phyloP scores from a whole-genome alignment of 1,140 invertebrate genomes.

The Zaprionus ghesquierei region DNA sequence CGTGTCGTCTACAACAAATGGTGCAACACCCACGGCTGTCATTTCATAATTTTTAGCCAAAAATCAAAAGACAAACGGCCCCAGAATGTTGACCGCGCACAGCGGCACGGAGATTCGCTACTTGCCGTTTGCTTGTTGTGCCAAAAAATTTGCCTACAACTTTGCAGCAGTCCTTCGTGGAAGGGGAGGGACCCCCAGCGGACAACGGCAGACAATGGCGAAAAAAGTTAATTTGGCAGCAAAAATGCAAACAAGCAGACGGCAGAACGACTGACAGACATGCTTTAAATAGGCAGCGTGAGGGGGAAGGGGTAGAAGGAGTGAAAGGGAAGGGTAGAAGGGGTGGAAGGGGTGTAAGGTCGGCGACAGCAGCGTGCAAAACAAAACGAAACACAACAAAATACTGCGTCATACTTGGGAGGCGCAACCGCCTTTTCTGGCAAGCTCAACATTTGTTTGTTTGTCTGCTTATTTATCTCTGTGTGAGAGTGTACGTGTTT shows the following conservation, averaged over 20 bases:
- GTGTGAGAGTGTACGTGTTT: constrained; percentile 7
- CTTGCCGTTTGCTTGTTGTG: constrained; percentile 53
- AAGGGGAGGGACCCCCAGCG: neutral
- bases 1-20: constrained; percentile 52
- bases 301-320: neutral
- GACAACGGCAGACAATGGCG: constrained; percentile 57
- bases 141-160: constrained; percentile 77
- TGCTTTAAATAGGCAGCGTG: constrained; percentile 57
- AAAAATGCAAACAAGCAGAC: constrained; percentile 74
- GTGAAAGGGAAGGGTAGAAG: neutral
- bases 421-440: constrained; percentile 43
- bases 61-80: constrained; percentile 70
- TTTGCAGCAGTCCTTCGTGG: constrained; percentile 25
- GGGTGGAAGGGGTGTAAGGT: neutral
- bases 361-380: constrained; percentile 18
- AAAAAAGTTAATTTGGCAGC: constrained; percentile 79
- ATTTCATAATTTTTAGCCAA: constrained; percentile 72
- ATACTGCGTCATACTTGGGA: constrained; percentile 70
- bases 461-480: constrained; percentile 28
- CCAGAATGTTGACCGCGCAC: constrained; percentile 30
- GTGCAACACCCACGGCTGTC: constrained; percentile 62
- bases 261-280: constrained; percentile 41
- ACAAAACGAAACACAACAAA: constrained; percentile 55
- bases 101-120: constrained; percentile 17
- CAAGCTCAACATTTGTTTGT: constrained; percentile 48